Evolutionary conservation across 2,888 invertebrate genomes (phyloP).

Genomic region (Drosophila fungiperda): DNA sequence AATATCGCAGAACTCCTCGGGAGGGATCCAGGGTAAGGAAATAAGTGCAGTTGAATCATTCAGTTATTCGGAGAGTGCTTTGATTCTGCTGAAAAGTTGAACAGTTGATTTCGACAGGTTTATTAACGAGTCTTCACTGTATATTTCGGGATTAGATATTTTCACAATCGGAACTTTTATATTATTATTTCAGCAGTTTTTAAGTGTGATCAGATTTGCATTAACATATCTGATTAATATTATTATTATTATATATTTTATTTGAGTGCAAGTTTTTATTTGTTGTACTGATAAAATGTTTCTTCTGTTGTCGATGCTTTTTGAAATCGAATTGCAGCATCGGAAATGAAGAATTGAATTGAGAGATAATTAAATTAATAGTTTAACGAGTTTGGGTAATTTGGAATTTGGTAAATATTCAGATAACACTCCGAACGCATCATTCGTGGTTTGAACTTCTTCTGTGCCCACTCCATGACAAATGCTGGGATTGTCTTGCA

Average conservation of each 20-base stretch:
- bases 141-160: not conserved
- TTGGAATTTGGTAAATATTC: not conserved
- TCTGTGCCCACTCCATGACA: not conserved
- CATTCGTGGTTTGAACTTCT: not conserved
- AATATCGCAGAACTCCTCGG: constrained; percentile 76
- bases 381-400: not conserved
- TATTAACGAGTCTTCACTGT: not conserved
- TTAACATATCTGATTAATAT: not conserved
- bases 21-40: constrained; percentile 82
- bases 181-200: not conserved
- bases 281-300: too few relatives aligned
- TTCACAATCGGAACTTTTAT: not conserved
- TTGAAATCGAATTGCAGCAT: not conserved
- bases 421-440: too few relatives aligned
- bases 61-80: not conserved
- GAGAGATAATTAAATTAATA: not conserved
- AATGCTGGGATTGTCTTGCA: not conserved
- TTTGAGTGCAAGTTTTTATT: not conserved
- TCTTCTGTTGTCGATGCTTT: not conserved
- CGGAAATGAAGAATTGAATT: not conserved
- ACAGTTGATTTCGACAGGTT: not conserved
- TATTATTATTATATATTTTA: not conserved
- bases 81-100: not conserved
- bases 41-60: not conserved
- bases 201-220: not conserved